Base-by-base conservation (phyloP, 2,797 vertebrate species). In the Melanotaenia boesemani region DNA sequence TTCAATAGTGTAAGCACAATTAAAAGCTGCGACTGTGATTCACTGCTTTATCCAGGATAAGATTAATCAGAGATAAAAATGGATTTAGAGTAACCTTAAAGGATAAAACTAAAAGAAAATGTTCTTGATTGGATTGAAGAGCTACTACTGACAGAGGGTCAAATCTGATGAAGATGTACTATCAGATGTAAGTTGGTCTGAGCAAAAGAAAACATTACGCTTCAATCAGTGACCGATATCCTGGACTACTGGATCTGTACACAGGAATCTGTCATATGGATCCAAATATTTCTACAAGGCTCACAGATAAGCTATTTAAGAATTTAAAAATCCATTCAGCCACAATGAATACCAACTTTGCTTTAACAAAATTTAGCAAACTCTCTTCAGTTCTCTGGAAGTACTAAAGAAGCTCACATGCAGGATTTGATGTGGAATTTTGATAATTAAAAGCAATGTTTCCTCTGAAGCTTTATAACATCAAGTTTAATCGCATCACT, bases 381-480 rank as follows among this genome's bases (percentile, higher is more conserved):
- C 11, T 70, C 26, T 36, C 20, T 8, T 54, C 28, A 46, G 20
- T 75, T 65, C 15, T 63, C 32, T 72, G 69, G 77, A 80, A 86
- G 83, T 83, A 86, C 89, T 84, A 70, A 80, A 71, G 74, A 81
- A 64, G 76, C 82, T 88, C 63, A 83, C 77, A 72, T 82, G 76
- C 80, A 86, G 72, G 72, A 69, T 73, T 75, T 63, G 66, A 85
- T 80, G 84, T 86, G 70, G 63, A 52, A 24, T 44, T 63, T 67
- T 67, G 44, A 76, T 68, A 48, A 61, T 70, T 74, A 69, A 67
- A 16, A 59, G 67, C 52, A 67, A 36, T 54, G 59, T 74, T 81
- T 74, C 63, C 58, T 72, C 16, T 50, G 59, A 90, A 85, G 77
- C 73, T 54, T 37, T 77, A 84, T 69, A 72, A 81, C 79, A 76